Conservation (phyloP, 2,888 invertebrate genomes). For the Tenthredo distinguenda region DNA sequence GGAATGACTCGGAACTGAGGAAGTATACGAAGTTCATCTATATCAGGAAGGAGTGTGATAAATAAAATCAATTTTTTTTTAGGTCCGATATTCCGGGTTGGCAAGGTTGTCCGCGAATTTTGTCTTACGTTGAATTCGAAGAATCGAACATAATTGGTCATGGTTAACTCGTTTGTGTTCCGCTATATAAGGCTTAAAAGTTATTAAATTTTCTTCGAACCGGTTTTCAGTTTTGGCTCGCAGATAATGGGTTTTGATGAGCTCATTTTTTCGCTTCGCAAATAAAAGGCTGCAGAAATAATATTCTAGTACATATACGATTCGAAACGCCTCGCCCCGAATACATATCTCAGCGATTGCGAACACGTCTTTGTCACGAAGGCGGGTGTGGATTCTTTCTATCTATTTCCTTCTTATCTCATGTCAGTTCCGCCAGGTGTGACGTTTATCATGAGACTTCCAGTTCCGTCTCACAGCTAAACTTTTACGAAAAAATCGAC, state of each 20-base stretch:
- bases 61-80: background rate
- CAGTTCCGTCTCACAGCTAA: background rate
- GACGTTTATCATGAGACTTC: slow-evolving; percentile 5
- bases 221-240: background rate
- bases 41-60: background rate
- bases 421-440: slow-evolving; percentile 17
- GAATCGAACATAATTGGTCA: background rate
- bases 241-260: background rate
- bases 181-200: background rate
- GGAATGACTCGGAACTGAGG: background rate
- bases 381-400: slow-evolving; percentile 7
- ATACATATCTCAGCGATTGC: slow-evolving; percentile 18
- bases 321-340: background rate
- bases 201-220: background rate
- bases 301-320: background rate
- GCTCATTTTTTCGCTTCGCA: background rate
- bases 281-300: background rate
- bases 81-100: background rate
- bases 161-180: background rate
- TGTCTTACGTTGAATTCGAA: background rate
- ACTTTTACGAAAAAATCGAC: background rate
- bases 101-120: background rate
- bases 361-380: slow-evolving; percentile 14
- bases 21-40: background rate
- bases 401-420: slow-evolving; percentile 13